Evolutionary conservation across 2,888 invertebrate species (phyloP).

Genomic region (Tineola bisselliella): DNA sequence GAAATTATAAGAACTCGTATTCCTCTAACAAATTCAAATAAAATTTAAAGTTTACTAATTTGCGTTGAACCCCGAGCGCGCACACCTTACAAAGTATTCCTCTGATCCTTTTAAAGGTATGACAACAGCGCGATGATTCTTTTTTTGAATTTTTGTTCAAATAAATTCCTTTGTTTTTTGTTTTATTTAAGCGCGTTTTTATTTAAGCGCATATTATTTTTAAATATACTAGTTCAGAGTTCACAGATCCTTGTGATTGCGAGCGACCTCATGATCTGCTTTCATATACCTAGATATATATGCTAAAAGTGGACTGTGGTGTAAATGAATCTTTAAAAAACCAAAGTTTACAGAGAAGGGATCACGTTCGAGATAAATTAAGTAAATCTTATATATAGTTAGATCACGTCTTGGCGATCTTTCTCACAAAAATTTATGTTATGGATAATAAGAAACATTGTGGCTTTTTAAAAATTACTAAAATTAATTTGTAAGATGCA

Average conservation of each 20-base stretch:
- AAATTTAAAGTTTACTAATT: constrained; percentile 9
- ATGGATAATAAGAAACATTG: not conserved
- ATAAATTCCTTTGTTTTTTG: no score
- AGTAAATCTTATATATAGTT: constrained; percentile 40
- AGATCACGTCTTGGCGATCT: constrained; percentile 40
- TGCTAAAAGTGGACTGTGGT: not conserved
- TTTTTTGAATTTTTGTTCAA: no score
- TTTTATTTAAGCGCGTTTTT: no score
- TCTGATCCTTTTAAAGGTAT: not conserved
- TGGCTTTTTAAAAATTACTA: not conserved
- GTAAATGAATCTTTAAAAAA: not conserved
- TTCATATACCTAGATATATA: no score
- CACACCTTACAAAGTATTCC: not conserved
- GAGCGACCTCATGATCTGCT: no score
- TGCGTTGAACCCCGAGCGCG: constrained; percentile 3
- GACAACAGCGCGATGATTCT: no score
- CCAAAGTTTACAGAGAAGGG: constrained; percentile 23
- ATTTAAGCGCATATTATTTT: no score
- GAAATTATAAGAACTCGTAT: not conserved
- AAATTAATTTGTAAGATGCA: no score
- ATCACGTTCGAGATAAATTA: constrained; percentile 38
- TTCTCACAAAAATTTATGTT: constrained; percentile 26
- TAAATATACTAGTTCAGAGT: no score
- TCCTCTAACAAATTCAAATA: constrained; percentile 2
- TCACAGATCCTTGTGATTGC: no score